Conservation (phyloP, 1,140 invertebrate genomes). For the Danaus melanippus region DNA sequence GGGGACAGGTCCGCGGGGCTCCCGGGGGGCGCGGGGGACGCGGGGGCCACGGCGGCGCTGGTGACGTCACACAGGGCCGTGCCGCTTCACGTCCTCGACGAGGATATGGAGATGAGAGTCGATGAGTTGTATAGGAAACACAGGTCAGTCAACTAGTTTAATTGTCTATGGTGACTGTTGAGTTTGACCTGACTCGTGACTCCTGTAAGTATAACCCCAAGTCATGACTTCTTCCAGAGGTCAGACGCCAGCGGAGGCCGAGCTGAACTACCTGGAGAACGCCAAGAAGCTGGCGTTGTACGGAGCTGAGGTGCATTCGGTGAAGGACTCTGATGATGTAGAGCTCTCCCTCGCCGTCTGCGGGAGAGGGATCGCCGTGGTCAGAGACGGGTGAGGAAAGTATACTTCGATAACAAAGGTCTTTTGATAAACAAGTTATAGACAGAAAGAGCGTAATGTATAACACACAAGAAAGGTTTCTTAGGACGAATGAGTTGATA, state of each 20-base stretch:
- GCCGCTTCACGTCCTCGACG: conserved; percentile 71
- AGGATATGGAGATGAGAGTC: conserved; percentile 87
- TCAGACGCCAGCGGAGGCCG: conserved; percentile 95
- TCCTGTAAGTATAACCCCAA: background rate
- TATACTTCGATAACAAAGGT: background rate
- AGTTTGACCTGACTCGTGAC: too few species aligned
- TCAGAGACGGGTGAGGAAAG: conserved; percentile 82
- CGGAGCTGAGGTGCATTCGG: conserved; percentile 94
- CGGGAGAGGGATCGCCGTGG: conserved; percentile 92
- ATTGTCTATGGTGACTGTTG: too few species aligned
- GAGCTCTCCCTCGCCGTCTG: conserved; percentile 96
- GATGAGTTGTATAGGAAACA: conserved; percentile 95
- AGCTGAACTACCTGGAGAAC: conserved; percentile 97
- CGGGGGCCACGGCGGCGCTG: conserved; percentile 24
- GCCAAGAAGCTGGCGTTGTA: conserved; percentile 98
- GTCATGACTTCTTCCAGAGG: conserved; percentile 74
- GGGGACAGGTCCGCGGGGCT: conserved; percentile 88
- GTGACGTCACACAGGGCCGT: conserved; percentile 25
- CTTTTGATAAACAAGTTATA: too few species aligned
- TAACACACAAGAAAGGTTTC: too few species aligned
- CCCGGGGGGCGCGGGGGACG: conserved; percentile 77
- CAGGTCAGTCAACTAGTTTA: conserved; percentile 76
- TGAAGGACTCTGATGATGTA: conserved; percentile 93
- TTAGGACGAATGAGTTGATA: too few species aligned
- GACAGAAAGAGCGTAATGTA: too few species aligned